phyloP scores from a whole-genome alignment of 2,797 vertebrate species.

The Thamnophis elegans region DNA sequence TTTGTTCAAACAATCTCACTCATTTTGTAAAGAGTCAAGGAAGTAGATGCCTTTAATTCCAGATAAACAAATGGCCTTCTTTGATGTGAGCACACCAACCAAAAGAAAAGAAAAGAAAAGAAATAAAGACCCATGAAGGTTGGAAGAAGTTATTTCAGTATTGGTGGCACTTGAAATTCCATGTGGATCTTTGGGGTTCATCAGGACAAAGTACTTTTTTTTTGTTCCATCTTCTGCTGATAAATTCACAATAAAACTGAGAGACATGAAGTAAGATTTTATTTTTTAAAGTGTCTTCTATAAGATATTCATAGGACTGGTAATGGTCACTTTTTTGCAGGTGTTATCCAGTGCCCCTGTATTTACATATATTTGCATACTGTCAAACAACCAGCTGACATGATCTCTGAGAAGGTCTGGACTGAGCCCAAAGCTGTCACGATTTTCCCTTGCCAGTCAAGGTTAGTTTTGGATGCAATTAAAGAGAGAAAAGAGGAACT shows the following conservation, averaged over 20 bases:
- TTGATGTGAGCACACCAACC: slow-evolving; percentile 50
- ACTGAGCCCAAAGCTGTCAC: slow-evolving; percentile 89
- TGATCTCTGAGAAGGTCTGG: slow-evolving; percentile 90
- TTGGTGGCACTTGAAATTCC: slow-evolving; percentile 67
- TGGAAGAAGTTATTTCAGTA: slow-evolving; percentile 86
- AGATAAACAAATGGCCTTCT: slow-evolving; percentile 69
- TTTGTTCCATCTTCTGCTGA: slow-evolving; percentile 82
- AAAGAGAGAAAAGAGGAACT: slow-evolving; percentile 66
- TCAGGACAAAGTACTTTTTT: slow-evolving; percentile 70
- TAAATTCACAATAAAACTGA: slow-evolving; percentile 81
- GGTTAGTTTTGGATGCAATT: slow-evolving; percentile 77
- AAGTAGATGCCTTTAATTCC: slow-evolving; percentile 43
- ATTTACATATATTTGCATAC: slow-evolving; percentile 99
- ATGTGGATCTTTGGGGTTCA: slow-evolving; percentile 63
- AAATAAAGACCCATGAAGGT: slow-evolving; percentile 81
- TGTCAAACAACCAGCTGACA: slow-evolving; percentile 92
- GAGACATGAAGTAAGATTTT: slow-evolving; percentile 72
- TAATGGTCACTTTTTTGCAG: slow-evolving; percentile 81
- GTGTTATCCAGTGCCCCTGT: slow-evolving; percentile 80
- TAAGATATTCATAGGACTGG: slow-evolving; percentile 72
- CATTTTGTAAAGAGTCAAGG: slow-evolving; percentile 28
- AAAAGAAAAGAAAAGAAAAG: slow-evolving; percentile 58
- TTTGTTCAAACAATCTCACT: slow-evolving; percentile 43
- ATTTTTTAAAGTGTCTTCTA: slow-evolving; percentile 64
- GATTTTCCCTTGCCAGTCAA: slow-evolving; percentile 81